Percentiles rank a stretch among this genome's conserved stretches.
These are phyloP conservation scores for Meriones psammophilus DNA, from an alignment of 2,797 vertebrate genomes.

Conservation along the genomic window DNA sequence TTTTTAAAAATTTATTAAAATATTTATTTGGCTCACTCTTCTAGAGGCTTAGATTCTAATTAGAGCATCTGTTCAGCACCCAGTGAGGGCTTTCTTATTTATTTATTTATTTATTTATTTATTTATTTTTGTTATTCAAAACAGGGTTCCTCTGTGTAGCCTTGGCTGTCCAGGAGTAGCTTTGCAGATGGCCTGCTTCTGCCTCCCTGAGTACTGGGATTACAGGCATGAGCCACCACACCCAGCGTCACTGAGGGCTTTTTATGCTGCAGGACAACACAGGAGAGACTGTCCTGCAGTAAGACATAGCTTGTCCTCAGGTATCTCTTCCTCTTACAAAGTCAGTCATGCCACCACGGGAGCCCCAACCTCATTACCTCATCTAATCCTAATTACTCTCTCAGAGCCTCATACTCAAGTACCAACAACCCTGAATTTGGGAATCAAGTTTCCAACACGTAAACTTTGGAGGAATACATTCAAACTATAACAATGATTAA, in stretches of 20 bases:
- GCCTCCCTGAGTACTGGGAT: too few species aligned
- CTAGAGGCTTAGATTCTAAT: neutral
- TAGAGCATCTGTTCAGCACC: neutral
- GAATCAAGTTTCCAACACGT: neutral
- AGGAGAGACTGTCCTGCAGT: too few species aligned
- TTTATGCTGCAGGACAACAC: neutral
- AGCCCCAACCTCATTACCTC: neutral
- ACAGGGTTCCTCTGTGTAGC: too few species aligned
- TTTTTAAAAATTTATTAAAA: neutral
- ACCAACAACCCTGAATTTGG: neutral
- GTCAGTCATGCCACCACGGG: neutral
- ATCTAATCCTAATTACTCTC: neutral
- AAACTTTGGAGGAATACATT: neutral
- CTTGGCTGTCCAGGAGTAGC: too few species aligned
- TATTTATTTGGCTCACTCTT: neutral
- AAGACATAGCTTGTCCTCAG: neutral
- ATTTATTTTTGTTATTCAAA: too few species aligned
- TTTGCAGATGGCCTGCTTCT: too few species aligned
- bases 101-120: too few species aligned
- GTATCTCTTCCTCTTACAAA: neutral
- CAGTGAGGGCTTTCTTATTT: neutral
- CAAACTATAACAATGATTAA: neutral
- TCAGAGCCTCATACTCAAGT: neutral
- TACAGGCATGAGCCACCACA: too few species aligned
- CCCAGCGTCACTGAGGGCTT: neutral